Base-by-base conservation (phyloP, 1,140 invertebrate genomes). In the Drosophila lacteicornis region DNA sequence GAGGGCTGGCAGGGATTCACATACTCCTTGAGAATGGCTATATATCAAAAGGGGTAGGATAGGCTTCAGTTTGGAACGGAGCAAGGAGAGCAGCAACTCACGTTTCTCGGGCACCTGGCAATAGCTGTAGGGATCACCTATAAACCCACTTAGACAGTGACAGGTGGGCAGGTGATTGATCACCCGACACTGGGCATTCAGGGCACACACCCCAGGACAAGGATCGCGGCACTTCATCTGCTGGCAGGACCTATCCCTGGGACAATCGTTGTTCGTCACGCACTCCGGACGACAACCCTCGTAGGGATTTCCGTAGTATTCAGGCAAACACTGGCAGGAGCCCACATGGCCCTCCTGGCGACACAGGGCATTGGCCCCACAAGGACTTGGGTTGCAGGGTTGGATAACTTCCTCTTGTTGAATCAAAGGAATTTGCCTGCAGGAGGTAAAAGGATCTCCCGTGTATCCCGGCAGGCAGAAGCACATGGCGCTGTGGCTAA, bases 141-240 rank as follows among this genome's bases (percentile, higher is more conserved):
- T 95, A 77, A 94, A 95, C 33, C 94, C 95, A 55, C 93, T 82
- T 25, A 94, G 92, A 92, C 96, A 97, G 50, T 94, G 94, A 75
- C 96, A 97, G 33, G 95, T 95, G 2, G 96, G 95, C 77, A 94
- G 95, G 87, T 97, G 96, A 90, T 95, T 96, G 5, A 96, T 93
- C 3, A 95, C 95, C 80, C 94, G 94, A 83, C 96, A 97, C 45
- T 94, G 78, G 9, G 96, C 95, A 80, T 95, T 94, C n/a, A 93
- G 66, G 9, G 96, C 97, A 93, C 97, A 98, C 3, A 95, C 94
- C 46, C 96, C 96, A 4, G 94, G 94, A 68, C 97, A 97, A 15
- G 96, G 96, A 91, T 97, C 95, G 36, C 94, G 94, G 88, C 97
- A 97, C 93, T 96, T 96, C 77, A 96, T 94, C 87, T 96, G 96